A percentile compares a stretch with the other conserved stretches of the same genome.
phyloP scores from a whole-genome alignment of 2,888 invertebrate species.

The Drosophila pegasa region DNA sequence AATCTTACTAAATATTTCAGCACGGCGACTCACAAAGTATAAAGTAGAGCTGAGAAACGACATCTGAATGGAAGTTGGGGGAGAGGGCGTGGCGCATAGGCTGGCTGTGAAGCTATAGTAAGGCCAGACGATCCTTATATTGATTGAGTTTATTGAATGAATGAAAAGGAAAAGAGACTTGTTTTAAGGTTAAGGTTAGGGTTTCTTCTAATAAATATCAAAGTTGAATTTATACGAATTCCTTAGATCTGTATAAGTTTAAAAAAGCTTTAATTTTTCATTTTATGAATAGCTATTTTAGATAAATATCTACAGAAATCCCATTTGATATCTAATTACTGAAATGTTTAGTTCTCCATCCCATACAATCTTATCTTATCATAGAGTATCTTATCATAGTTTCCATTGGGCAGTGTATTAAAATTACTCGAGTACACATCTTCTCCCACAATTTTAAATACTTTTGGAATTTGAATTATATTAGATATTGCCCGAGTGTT shows the following conservation, averaged over 20 bases:
- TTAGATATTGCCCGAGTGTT: background rate
- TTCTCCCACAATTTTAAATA: background rate
- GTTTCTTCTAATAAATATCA: background rate
- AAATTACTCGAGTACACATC: background rate
- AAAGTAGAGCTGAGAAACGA: conserved; percentile 29
- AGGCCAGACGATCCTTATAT: conserved; percentile 33
- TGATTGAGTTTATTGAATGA: conserved; percentile 26
- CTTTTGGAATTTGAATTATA: background rate
- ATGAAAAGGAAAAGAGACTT: background rate
- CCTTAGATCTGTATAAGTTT: background rate
- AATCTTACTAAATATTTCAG: conserved; percentile 78
- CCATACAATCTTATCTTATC: too few species aligned
- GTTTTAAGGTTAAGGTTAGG: background rate
- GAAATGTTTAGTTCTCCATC: too few species aligned
- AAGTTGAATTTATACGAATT: background rate
- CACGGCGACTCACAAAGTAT: conserved; percentile 39
- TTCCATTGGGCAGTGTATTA: background rate
- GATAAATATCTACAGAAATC: too few species aligned
- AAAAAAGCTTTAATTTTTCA: background rate
- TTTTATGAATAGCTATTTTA: too few species aligned
- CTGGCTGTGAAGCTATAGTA: conserved; percentile 46
- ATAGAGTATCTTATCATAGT: too few species aligned
- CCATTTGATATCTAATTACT: too few species aligned
- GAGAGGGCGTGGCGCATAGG: background rate
- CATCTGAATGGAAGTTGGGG: conserved; percentile 8